Base-by-base conservation (phyloP, 2,113 vertebrate species). In the Engraulis encrasicolus region DNA sequence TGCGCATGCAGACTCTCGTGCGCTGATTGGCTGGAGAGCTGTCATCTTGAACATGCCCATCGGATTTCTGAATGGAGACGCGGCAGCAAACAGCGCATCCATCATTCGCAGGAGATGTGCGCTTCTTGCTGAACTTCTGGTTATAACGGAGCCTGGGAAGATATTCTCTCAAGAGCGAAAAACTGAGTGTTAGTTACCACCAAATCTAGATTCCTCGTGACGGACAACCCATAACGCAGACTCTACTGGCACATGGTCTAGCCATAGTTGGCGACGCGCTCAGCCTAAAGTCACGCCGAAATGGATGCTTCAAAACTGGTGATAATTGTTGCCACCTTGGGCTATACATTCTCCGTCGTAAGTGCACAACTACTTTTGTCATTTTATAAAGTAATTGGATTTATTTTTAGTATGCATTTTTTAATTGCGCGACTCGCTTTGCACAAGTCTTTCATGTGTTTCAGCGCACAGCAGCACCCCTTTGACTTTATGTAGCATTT, bases 241-340 rank as follows among this genome's bases (percentile, higher is more conserved):
- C n/a, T n/a, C n/a, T n/a, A 12, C 0, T 74, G 17, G 11, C 15
- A 14, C 61, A 14, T 71, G 66, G 66, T 74, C 66, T 31, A 17
- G 11, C 34, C 34, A 74, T 31, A 17, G 11, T 74, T 74, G 66
- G 27, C 66, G 31, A 14, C 31, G 66, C 27, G 27, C 66, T 34
- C 31, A 74, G 31, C 66, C 66, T 34, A 34, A 71, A 71, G 34
- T 36, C 66, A 17, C 66, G 27, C 12, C 11, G 80, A 78, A 54
- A 94, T 95, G 94, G 89, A 89, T 78, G 85, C 84, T 36, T 82
- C 89, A 49, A 88, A 84, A 83, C 71, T 80, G 50, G 38, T 84
- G 58, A 48, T 88, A 40, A 80, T 84, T 61, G 27, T 78, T 78
- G 86, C 82, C 78, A 81, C 82, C 12, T 52, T 89, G 38, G 82